phyloP scores from a whole-genome alignment of 2,888 invertebrate species.

The Phalangium opilio region DNA sequence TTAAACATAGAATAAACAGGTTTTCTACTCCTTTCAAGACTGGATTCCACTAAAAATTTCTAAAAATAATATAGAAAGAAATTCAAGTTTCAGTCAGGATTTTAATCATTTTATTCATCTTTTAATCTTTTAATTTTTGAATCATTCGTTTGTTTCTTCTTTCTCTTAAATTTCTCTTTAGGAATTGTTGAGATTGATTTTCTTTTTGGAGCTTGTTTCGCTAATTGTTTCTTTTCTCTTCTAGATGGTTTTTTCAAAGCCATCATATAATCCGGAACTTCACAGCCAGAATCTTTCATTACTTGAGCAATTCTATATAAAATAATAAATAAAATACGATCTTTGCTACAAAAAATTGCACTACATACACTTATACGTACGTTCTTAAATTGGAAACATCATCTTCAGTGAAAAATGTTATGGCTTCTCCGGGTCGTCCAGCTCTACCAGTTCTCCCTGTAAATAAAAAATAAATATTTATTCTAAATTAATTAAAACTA shows the following conservation, averaged over 20 bases:
- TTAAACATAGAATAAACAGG: too few species aligned
- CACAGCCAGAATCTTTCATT: conserved; percentile 76
- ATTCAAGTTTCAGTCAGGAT: too few species aligned
- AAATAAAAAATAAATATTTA: conserved; percentile 22
- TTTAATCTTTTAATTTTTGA: too few species aligned
- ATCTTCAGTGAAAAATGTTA: conserved; percentile 85
- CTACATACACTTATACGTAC: conserved; percentile 6
- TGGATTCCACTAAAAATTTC: too few species aligned
- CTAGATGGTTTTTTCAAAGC: conserved; percentile 44
- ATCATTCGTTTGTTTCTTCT: neutral
- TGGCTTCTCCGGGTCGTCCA: conserved; percentile 67
- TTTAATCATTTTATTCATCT: too few species aligned
- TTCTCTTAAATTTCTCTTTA: neutral
- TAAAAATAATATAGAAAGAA: too few species aligned
- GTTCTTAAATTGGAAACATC: conserved; percentile 64
- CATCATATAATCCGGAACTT: conserved; percentile 81
- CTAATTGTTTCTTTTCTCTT: conserved; percentile 2
- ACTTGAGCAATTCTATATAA: conserved; percentile 56
- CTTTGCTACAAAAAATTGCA: conserved; percentile 1
- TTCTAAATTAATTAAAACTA: too few species aligned
- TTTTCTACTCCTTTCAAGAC: too few species aligned
- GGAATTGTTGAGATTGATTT: neutral
- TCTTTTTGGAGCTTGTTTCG: neutral
- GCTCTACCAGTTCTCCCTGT: conserved; percentile 83
- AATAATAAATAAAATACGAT: conserved; percentile 17